Conservation (phyloP, 1,140 invertebrate species). For the Mactra quadrangularis region DNA sequence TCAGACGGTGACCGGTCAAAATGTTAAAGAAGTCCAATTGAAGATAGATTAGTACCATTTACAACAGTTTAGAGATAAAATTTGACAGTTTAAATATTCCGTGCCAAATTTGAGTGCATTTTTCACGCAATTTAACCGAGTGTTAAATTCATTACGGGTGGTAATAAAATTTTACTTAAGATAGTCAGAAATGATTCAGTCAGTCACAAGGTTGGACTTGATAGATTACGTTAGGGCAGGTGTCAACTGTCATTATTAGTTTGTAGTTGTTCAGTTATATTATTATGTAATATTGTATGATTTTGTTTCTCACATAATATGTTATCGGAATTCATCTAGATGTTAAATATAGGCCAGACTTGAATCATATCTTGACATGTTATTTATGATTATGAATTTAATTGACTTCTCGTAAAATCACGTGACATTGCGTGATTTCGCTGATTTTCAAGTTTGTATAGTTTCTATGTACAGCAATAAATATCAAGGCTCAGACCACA, state of each 20-base stretch:
- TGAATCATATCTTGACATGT: not conserved
- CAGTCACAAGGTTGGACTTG: not conserved
- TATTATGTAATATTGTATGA: too few relatives aligned
- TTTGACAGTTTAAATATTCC: constrained; percentile 35
- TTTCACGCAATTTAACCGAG: constrained; percentile 37
- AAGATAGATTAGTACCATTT: constrained; percentile 44
- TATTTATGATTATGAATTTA: not conserved
- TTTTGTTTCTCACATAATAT: too few relatives aligned
- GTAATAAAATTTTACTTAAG: constrained; percentile 42
- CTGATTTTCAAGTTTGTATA: too few relatives aligned
- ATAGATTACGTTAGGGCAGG: constrained; percentile 16
- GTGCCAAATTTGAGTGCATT: constrained; percentile 24
- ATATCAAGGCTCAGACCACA: too few relatives aligned
- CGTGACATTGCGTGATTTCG: too few relatives aligned
- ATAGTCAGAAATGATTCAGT: constrained; percentile 24
- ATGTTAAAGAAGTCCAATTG: constrained; percentile 23
- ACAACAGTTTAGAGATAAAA: constrained; percentile 42
- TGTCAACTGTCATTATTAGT: constrained; percentile 3
- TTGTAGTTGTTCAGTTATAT: not conserved
- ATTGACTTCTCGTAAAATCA: too few relatives aligned
- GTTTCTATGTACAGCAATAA: too few relatives aligned
- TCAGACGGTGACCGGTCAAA: constrained; percentile 42
- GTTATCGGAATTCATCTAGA: too few relatives aligned
- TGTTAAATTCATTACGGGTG: constrained; percentile 21
- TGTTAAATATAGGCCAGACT: too few relatives aligned